phyloP scores from a whole-genome alignment of 2,113 vertebrate species.

The Ardeotis arabs region DNA sequence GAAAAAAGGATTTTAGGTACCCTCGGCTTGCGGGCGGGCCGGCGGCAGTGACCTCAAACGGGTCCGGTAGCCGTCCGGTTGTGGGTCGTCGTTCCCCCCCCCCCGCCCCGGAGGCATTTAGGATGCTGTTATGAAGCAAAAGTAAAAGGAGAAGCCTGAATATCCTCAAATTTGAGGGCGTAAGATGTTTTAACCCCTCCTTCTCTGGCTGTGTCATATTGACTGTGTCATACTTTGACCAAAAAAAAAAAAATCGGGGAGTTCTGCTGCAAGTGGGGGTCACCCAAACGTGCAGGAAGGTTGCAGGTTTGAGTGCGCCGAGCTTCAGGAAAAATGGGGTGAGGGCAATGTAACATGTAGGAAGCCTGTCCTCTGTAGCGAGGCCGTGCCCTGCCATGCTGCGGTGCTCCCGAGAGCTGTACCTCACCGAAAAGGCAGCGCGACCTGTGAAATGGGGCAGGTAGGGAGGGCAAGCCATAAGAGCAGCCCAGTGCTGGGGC shows the following conservation, averaged over 20 bases:
- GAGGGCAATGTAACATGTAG: not conserved
- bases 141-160: not conserved
- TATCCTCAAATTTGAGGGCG: not conserved
- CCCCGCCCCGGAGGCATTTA: accelerated
- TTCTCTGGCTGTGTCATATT: not conserved
- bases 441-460: not conserved
- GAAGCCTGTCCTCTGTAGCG: not conserved
- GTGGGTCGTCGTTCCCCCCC: too few species aligned
- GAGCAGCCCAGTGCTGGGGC: not conserved
- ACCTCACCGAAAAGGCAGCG: not conserved
- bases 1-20: accelerated
- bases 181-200: not conserved
- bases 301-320: not conserved
- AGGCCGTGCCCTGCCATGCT: not conserved
- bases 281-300: not conserved
- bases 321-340: not conserved
- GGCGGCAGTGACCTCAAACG: not conserved
- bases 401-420: not conserved
- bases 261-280: not conserved
- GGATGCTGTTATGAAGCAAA: not conserved
- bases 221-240: not conserved
- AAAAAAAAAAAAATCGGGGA: too few species aligned
- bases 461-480: accelerated
- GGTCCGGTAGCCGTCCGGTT: not conserved
- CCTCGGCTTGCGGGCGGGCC: too few species aligned